These are phyloP conservation scores for Neodiprion virginianus DNA, from an alignment of 1,140 invertebrate species.

Conservation along the genomic window DNA sequence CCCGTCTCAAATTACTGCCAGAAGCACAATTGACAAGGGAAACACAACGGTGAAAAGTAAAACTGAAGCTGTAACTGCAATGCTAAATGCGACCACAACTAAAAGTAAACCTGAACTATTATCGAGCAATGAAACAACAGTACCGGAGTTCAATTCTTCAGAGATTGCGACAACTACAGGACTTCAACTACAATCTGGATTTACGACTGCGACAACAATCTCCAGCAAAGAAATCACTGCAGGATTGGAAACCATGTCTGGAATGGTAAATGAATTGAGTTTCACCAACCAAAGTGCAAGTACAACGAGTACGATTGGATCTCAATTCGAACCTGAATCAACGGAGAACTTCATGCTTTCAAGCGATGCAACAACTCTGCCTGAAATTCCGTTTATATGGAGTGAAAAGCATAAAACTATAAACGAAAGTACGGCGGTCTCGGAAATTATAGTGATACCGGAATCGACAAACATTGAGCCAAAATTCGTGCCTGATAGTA, in stretches of 20 bases:
- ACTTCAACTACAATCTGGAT: neutral
- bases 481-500: neutral
- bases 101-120: neutral
- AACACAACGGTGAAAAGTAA: neutral
- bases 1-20: neutral
- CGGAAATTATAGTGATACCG: slow-evolving; percentile 13
- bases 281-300: neutral
- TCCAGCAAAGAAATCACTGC: neutral
- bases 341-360: too few species aligned
- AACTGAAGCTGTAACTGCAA: neutral
- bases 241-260: neutral
- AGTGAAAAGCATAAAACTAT: neutral
- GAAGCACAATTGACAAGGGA: neutral
- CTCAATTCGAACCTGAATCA: too few species aligned
- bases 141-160: too few species aligned
- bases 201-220: neutral
- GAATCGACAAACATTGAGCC: slow-evolving; percentile 6
- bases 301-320: neutral
- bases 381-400: neutral
- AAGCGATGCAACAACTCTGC: neutral
- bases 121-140: neutral
- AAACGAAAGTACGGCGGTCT: slow-evolving; percentile 1
- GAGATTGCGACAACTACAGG: neutral
- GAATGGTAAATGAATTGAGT: neutral
- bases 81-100: neutral